Percentiles rank a stretch among this genome's conserved stretches.
These are phyloP conservation scores for Dasyornis broadbenti DNA, from an alignment of 2,113 vertebrate genomes.

Conservation along the genomic window DNA sequence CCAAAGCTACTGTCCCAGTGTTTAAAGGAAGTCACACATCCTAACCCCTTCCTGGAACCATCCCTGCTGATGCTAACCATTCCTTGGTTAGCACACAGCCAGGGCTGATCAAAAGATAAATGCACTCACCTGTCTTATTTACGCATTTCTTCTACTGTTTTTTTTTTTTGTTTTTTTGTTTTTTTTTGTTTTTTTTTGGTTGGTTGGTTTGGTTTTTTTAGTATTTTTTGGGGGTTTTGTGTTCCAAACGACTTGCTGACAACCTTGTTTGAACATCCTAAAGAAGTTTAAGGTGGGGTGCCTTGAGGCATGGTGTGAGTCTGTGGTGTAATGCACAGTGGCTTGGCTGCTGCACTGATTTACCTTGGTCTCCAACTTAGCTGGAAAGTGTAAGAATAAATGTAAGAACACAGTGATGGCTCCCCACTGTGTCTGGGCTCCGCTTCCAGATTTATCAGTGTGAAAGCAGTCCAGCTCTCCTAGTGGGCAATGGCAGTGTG, in stretches of 20 bases:
- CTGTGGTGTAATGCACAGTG: accelerated
- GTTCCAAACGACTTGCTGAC: not conserved
- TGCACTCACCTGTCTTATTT: not conserved
- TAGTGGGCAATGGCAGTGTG: accelerated
- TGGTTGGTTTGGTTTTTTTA: not conserved
- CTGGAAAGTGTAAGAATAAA: not conserved
- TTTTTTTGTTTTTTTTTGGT: not conserved
- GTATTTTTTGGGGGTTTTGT: not conserved
- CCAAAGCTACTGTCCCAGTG: not conserved
- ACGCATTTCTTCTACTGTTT: not conserved
- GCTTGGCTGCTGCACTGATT: not conserved
- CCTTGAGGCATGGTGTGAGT: not conserved
- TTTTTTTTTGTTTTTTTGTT: not conserved
- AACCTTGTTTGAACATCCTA: not conserved
- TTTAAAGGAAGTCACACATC: not conserved
- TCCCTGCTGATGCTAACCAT: not conserved
- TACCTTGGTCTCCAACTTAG: not conserved
- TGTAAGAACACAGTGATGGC: too few species aligned
- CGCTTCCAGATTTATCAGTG: not conserved
- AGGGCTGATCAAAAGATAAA: not conserved
- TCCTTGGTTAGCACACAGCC: not conserved
- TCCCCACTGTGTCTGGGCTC: not conserved
- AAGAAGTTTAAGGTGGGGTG: not conserved
- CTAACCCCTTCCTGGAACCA: not conserved
- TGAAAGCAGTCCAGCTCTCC: not conserved